Base-by-base conservation (phyloP, 35 echinoderm and acorn worm genomes). In the Hemicentrotus pulcherrimus region DNA sequence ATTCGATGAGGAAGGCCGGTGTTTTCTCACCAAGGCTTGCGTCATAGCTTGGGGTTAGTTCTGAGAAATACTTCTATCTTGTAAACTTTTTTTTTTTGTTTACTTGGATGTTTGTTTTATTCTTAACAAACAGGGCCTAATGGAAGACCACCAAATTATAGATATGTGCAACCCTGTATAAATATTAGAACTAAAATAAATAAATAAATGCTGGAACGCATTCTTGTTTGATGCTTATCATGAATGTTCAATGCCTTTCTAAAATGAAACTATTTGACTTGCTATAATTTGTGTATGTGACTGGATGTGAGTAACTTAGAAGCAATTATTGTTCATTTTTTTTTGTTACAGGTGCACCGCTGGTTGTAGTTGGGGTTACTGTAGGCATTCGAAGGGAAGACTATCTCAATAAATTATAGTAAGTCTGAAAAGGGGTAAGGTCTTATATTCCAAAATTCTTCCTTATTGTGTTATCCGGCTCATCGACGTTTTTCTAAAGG, bases 11-110 rank as follows among this genome's bases (percentile, higher is more conserved):
- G 96, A 98, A 46, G 94, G 89, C 6, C 91, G 94, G 5, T 35
- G 93, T 31, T 98, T 97, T 52, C 94, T 98, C 24, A 71, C 96
- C 30, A 98, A 98, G 85, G 96, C 96, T 31, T 93, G 91, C 16
- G 19, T 98, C 31, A 47, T 96, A 35, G 97, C 96, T 92, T 98
- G 97, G 97, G 97, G 97, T 98, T 85, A 96, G 95, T 96, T 32
- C 35, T 41, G 35, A 41, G 35, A 3, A 41, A 41, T 41, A 41
- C 35, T 41, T 41, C 35, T 24, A 46, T 9, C 32, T 47, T 3
- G 24, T 95, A 0, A 41, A 0, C 35, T 3, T 41, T 41, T 41
- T 41, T 41, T 41, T 41, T 48, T 48, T 48, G 4, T 48, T 48
- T 48, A 48, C 47, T 5, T 48, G 47, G 47, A 48, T 48, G 47